phyloP scores from a whole-genome alignment of 2,797 vertebrate species.

The Pitangus sulphuratus region DNA sequence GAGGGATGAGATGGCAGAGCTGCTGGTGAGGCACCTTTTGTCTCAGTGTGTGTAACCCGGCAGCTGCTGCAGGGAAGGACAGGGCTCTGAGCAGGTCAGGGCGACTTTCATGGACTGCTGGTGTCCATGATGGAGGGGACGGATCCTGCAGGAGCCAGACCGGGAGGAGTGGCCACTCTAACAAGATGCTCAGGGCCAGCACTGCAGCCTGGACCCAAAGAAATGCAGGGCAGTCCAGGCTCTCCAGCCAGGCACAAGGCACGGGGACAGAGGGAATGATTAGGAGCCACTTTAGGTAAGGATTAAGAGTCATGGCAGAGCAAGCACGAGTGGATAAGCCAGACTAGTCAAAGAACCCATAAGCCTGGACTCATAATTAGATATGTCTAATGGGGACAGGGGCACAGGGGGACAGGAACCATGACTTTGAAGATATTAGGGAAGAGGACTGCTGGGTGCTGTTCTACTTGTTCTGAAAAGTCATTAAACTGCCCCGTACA shows the following conservation, averaged over 20 bases:
- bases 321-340: neutral
- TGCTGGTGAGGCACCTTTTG: neutral
- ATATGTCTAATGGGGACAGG: neutral
- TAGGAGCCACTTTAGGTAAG: neutral
- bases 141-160: neutral
- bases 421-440: no score
- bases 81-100: neutral
- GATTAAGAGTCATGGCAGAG: neutral
- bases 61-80: neutral
- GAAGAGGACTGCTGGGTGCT: neutral
- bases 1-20: neutral
- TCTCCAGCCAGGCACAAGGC: neutral
- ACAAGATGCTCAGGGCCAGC: neutral
- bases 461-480: neutral
- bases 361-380: neutral
- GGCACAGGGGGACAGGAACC: neutral
- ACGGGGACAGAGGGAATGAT: neutral
- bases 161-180: neutral
- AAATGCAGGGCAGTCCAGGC: neutral
- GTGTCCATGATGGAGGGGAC: neutral
- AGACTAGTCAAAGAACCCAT: neutral
- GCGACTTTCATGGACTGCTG: neutral
- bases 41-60: fast-evolving
- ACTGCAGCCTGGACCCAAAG: neutral
- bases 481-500: neutral